phyloP scores from a whole-genome alignment of 2,113 vertebrate species.

The Aplodontia rufa region DNA sequence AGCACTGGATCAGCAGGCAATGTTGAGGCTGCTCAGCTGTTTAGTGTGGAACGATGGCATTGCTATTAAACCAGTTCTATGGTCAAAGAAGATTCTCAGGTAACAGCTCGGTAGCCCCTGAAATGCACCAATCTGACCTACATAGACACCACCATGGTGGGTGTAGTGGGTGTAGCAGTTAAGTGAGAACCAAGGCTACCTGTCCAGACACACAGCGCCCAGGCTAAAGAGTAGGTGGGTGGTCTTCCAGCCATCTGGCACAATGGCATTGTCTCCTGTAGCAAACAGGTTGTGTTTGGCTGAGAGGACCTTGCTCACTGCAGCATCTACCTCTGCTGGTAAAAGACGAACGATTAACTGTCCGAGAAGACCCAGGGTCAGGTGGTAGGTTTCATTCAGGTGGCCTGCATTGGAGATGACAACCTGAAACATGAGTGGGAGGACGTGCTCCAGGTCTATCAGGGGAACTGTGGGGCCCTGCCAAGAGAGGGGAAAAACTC shows the following conservation, averaged over 20 bases:
- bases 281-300: conserved; percentile 90
- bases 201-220: conserved; percentile 96
- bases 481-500: neutral
- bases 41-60: neutral
- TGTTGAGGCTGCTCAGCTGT: neutral
- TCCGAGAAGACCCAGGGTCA: conserved; percentile 95
- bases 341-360: conserved; percentile 92
- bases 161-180: no score
- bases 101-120: neutral
- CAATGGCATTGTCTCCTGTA: conserved; percentile 84
- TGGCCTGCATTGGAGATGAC: conserved; percentile 97
- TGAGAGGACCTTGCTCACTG: conserved; percentile 91
- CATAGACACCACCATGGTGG: neutral
- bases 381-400: conserved; percentile 96
- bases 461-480: conserved; percentile 89
- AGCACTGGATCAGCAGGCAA: neutral
- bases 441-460: conserved; percentile 91
- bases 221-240: conserved; percentile 96
- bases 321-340: conserved; percentile 91
- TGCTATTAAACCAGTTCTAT: neutral
- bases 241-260: conserved; percentile 94
- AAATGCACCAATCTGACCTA: neutral
- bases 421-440: conserved; percentile 95
- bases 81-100: neutral
- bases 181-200: conserved; percentile 82